These are phyloP conservation scores for Antechinus stuartii DNA, from an alignment of 2,113 vertebrate genomes.

Conservation along the genomic window DNA sequence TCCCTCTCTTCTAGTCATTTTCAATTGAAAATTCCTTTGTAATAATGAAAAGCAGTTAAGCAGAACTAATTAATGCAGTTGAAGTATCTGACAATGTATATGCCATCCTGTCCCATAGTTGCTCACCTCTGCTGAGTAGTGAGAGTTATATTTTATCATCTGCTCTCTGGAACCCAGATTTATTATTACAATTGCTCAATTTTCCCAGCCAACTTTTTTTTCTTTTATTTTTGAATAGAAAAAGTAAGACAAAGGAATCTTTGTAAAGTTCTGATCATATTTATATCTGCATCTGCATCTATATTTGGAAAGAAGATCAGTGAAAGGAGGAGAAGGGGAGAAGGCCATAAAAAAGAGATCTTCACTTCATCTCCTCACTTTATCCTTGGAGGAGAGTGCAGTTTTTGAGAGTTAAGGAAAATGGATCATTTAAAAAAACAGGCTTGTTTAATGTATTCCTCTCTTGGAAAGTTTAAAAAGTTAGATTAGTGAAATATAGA, in stretches of 20 bases:
- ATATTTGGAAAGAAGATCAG: not conserved
- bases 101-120: not conserved
- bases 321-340: not conserved
- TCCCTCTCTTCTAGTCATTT: not conserved
- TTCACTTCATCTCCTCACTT: not conserved
- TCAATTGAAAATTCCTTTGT: not conserved
- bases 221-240: not conserved
- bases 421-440: not conserved
- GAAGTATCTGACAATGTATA: not conserved
- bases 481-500: not conserved
- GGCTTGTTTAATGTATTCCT: not conserved
- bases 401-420: not conserved
- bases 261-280: not conserved
- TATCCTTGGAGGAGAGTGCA: not conserved
- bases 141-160: not conserved
- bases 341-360: not conserved
- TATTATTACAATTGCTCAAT: not conserved
- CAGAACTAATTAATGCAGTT: not conserved
- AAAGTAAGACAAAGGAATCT: not conserved
- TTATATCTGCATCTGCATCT: not conserved
- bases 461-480: slow-evolving; percentile 8
- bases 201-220: no score
- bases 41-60: not conserved
- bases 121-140: not conserved
- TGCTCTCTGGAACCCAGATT: not conserved